phyloP scores from a whole-genome alignment of 2,113 vertebrate species.

The Crotalus tigris region DNA sequence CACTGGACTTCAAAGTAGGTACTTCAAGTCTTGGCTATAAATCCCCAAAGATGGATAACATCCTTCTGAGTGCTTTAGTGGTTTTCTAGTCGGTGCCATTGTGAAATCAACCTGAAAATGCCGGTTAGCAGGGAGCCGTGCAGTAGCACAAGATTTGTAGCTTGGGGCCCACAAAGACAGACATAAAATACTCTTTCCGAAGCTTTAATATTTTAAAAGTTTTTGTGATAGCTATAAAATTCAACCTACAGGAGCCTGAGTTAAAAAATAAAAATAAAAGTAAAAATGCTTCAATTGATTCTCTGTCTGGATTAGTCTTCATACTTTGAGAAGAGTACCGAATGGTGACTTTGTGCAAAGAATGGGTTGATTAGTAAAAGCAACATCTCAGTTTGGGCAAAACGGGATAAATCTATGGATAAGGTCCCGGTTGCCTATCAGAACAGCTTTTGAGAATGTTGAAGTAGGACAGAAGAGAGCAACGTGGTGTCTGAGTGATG shows the following conservation, averaged over 20 bases:
- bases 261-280: constrained; percentile 43
- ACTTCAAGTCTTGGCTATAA: constrained; percentile 38
- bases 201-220: constrained; percentile 48
- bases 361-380: neutral
- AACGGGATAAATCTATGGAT: neutral
- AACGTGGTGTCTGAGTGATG: neutral
- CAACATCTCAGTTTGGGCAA: neutral
- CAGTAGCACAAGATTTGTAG: constrained; percentile 51
- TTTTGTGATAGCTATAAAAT: constrained; percentile 60
- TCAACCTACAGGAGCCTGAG: constrained; percentile 37
- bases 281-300: constrained; percentile 50
- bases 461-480: neutral
- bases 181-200: constrained; percentile 39
- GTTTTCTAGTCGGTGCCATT: constrained; percentile 31
- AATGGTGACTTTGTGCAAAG: neutral
- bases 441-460: neutral
- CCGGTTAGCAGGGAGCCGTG: constrained; percentile 25
- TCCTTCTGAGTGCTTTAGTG: constrained; percentile 48
- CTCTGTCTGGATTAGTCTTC: constrained; percentile 18
- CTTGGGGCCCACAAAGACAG: constrained; percentile 36
- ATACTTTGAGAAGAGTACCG: neutral
- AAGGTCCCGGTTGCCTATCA: neutral
- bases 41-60: constrained; percentile 49
- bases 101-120: constrained; percentile 60
- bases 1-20: constrained; percentile 44